Evolutionary conservation across 2,113 vertebrate species (phyloP), one percentile per base, ranked within the genome.

Genomic region (Sorex araneus): DNA sequence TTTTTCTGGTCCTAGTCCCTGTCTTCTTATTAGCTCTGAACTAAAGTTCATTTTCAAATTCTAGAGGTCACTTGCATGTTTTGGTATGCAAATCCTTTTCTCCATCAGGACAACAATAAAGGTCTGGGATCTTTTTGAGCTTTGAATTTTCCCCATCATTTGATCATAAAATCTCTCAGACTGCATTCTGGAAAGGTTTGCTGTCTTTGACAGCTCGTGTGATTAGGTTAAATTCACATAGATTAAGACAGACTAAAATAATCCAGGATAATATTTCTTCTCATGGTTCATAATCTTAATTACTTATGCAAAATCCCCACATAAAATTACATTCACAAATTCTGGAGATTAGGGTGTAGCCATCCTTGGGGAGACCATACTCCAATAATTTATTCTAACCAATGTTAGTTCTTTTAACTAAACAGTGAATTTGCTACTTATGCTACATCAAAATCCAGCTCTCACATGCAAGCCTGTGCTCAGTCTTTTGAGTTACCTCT

Each of bases 101-200:
- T 23, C 9, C 4, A 50, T 32, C 32, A 74, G 66, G 28, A 89
- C 30, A 25, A 1, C 25, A 92, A 32, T 69, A 18, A 64, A 27
- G 2, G 27, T 4, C 34, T 67, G 6, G 3, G 43, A 66, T 85
- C 43, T 78, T 77, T 70, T n/a, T 18, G 43, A 40, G 23, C 13
- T 94, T 67, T 89, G 23, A 91, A 60, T 75, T 30, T 80, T 13
- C 60, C 70, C 25, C 70, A 19, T 6, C 6, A 89, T 30, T 66
- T 81, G 8, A 77, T 36, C 4, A 6, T 63, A n/a, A 63, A 40
- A 30, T 40, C 45, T 30, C 30, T 91, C 71, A 60, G 30, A 73
- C 6, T 74, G 15, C 4, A 90, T 12, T n/a, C 76, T 40, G 15
- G 40, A 92, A 87, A 70, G 6, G 4, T 74, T 84, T 21, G 71